Conservation (phyloP, 2,888 invertebrate species). For the Plebejus anna region DNA sequence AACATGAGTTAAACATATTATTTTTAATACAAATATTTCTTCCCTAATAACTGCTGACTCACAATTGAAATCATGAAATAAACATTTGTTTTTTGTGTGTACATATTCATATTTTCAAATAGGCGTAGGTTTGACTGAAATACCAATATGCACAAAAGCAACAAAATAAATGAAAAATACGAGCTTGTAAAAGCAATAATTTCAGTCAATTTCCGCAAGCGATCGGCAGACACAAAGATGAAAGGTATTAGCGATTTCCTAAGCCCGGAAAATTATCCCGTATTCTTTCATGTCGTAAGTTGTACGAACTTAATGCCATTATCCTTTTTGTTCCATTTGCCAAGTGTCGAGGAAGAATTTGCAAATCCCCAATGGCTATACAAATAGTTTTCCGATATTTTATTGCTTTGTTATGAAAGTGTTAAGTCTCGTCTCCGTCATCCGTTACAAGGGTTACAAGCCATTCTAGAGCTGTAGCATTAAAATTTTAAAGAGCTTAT, state of each 20-base stretch:
- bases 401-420: not conserved
- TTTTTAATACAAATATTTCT: too few species aligned
- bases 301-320: constrained; percentile 15
- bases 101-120: not conserved
- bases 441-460: not conserved
- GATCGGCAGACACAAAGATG: not conserved
- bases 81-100: too few species aligned
- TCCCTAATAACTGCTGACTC: too few species aligned
- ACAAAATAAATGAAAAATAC: not conserved
- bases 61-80: too few species aligned
- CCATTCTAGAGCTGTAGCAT: too few species aligned
- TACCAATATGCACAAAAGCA: not conserved
- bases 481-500: too few species aligned
- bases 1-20: too few species aligned
- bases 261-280: constrained; percentile 25
- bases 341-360: not conserved
- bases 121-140: not conserved
- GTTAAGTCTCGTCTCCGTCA: not conserved
- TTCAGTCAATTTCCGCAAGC: not conserved
- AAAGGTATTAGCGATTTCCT: constrained; percentile 1
- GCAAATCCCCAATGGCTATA: not conserved
- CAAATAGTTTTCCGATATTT: constrained; percentile 8
- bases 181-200: not conserved
- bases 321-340: constrained; percentile 11
- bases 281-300: constrained; percentile 18